phyloP scores from a whole-genome alignment of 2,888 invertebrate genomes.

The Creontiades dilutus region DNA sequence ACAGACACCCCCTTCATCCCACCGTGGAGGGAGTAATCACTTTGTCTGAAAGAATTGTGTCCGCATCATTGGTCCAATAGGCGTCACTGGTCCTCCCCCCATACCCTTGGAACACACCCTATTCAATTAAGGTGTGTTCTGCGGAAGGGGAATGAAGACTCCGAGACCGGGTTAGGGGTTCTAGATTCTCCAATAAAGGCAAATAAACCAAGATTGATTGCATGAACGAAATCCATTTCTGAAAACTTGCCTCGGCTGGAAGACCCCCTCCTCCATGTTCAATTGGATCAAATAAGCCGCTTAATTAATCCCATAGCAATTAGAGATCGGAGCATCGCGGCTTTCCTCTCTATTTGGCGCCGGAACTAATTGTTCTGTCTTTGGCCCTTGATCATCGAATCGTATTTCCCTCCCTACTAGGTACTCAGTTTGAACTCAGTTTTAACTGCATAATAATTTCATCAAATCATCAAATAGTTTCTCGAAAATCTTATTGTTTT shows the following conservation, averaged over 20 bases:
- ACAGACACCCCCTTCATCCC: conserved; percentile 25
- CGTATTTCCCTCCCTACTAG: too few relatives aligned
- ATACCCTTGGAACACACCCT: not conserved
- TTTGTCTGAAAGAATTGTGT: conserved; percentile 66
- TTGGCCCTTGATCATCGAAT: not conserved
- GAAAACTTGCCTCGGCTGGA: conserved; percentile 17
- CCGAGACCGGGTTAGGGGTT: not conserved
- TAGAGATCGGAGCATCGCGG: conserved; percentile 45
- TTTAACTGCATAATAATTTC: too few relatives aligned
- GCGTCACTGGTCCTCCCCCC: conserved; percentile 7
- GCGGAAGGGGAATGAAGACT: not conserved
- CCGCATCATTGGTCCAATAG: conserved; percentile 65
- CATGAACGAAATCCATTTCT: conserved; percentile 56
- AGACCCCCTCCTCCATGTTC: not conserved
- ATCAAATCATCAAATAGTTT: too few relatives aligned
- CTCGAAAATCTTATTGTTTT: too few relatives aligned
- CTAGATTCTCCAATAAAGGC: conserved; percentile 53
- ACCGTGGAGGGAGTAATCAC: conserved; percentile 35
- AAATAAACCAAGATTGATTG: conserved; percentile 61
- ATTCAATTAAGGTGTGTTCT: conserved; percentile 56
- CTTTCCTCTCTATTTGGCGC: conserved; percentile 53
- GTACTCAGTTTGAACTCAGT: too few relatives aligned
- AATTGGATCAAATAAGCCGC: conserved; percentile 29
- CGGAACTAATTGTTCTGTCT: conserved; percentile 17
- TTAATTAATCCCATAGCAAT: conserved; percentile 51